Evolutionary conservation across 2,888 invertebrate species (phyloP).

Genomic region (Craniophora ligustri): DNA sequence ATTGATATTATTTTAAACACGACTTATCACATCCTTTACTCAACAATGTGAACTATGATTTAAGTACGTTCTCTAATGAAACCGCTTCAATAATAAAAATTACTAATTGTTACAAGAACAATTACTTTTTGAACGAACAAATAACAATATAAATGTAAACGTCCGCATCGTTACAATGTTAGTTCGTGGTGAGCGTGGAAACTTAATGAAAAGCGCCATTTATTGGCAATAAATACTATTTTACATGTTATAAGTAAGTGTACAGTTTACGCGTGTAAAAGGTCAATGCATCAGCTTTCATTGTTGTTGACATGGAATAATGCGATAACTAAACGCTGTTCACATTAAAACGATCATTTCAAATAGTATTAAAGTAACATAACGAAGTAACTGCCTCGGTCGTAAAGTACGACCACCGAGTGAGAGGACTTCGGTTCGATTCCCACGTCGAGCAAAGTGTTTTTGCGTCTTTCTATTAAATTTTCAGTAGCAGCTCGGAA

Average conservation of each 20-base stretch:
- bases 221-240: constrained; percentile 42
- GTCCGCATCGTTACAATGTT: constrained; percentile 34
- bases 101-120: not conserved
- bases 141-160: constrained; percentile 16
- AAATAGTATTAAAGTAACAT: too few species aligned
- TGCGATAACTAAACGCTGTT: constrained; percentile 45
- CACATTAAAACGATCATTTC: constrained; percentile 51
- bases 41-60: too few species aligned
- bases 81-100: not conserved
- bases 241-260: constrained; percentile 28
- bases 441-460: too few species aligned
- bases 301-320: constrained; percentile 56
- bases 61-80: too few species aligned
- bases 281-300: constrained; percentile 55
- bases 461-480: too few species aligned
- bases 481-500: too few species aligned
- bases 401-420: too few species aligned
- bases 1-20: too few species aligned
- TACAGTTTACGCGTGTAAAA: constrained; percentile 44
- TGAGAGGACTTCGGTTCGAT: too few species aligned
- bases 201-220: constrained; percentile 30
- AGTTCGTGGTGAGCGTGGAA: constrained; percentile 16
- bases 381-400: too few species aligned
- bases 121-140: constrained; percentile 6
- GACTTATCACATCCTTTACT: too few species aligned